phyloP scores from a whole-genome alignment of 2,113 vertebrate genomes.

The Hippocampus abdominalis region DNA sequence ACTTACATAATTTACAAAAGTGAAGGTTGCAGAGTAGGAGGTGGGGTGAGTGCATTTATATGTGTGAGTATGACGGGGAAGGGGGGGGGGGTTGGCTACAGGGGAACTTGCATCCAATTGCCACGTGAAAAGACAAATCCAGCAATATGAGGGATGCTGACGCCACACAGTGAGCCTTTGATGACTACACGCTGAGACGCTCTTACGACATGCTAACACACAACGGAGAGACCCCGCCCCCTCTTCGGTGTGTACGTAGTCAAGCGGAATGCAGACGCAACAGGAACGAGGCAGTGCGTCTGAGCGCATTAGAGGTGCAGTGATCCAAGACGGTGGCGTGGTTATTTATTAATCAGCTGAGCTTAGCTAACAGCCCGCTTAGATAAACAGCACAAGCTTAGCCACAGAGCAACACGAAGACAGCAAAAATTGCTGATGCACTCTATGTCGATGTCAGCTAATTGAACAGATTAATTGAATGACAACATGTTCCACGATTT shows the following conservation, averaged over 20 bases:
- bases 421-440: constrained; percentile 37
- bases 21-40: constrained; percentile 30
- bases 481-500: neutral
- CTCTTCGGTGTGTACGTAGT: constrained; percentile 46
- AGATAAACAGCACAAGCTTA: constrained; percentile 44
- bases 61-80: neutral
- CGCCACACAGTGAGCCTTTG: constrained; percentile 57
- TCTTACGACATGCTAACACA: constrained; percentile 54
- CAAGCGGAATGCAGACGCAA: constrained; percentile 53
- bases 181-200: constrained; percentile 62
- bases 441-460: constrained; percentile 2
- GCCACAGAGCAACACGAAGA: constrained; percentile 48
- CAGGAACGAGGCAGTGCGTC: constrained; percentile 61
- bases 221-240: constrained; percentile 41
- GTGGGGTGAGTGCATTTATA: constrained; percentile 4
- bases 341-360: constrained; percentile 75
- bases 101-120: constrained; percentile 55
- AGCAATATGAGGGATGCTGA: constrained; percentile 39
- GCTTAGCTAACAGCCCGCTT: constrained; percentile 68
- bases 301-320: constrained; percentile 63
- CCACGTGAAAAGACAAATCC: constrained; percentile 57
- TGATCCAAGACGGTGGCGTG: constrained; percentile 62
- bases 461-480: neutral
- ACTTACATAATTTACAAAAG: constrained; percentile 75
- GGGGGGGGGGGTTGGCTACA: constrained; percentile 10